These are phyloP conservation scores for Myanophis thanlyinensis DNA, from an alignment of 2,113 vertebrate species.

Conservation along the genomic window DNA sequence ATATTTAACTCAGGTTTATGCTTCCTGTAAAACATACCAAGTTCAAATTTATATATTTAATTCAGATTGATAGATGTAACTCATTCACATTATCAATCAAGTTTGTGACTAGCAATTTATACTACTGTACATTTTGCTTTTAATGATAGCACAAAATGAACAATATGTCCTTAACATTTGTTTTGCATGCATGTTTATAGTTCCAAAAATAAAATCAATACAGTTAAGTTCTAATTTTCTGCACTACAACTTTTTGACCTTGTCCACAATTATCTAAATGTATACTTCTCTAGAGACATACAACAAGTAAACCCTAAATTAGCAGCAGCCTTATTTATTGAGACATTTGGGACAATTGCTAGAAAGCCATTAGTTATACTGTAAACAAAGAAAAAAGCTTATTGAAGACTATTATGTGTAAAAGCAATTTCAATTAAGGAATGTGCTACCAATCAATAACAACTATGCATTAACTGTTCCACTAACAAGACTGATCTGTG, in stretches of 20 bases:
- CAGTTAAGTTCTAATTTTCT: neutral
- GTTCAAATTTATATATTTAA: neutral
- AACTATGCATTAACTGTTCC: conserved; percentile 4
- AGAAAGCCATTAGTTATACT: conserved; percentile 10
- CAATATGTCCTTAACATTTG: neutral
- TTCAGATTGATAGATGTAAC: neutral
- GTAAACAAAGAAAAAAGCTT: conserved; percentile 12
- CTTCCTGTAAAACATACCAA: neutral
- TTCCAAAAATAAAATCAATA: neutral
- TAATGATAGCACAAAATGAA: neutral
- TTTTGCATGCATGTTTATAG: neutral
- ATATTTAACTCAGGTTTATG: neutral
- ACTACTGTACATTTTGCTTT: neutral
- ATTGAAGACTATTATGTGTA: conserved; percentile 21
- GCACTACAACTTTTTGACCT: neutral
- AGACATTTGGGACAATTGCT: conserved; percentile 12
- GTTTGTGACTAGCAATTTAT: neutral
- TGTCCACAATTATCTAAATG: neutral
- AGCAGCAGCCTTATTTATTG: neutral
- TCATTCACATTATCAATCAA: neutral
- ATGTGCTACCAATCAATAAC: conserved; percentile 21
- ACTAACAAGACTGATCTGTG: conserved; percentile 8
- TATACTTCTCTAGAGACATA: neutral
- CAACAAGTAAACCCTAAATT: neutral
- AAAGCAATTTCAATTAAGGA: conserved; percentile 26